phyloP scores from a whole-genome alignment of 2,113 vertebrate genomes.

The Passer domesticus region DNA sequence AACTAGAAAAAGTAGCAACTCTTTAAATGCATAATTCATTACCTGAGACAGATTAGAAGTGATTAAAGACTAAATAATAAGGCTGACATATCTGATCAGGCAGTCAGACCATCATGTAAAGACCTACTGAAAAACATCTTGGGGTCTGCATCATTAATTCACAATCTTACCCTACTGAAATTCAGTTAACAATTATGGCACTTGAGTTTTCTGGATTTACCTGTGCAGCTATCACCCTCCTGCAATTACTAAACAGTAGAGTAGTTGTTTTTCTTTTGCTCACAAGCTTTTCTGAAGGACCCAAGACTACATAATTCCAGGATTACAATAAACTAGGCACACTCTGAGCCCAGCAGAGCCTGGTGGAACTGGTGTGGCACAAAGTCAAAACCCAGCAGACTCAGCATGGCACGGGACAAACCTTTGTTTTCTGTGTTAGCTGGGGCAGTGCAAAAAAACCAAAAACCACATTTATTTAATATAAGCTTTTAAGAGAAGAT shows the following conservation, averaged over 20 bases:
- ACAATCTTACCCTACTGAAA: not conserved
- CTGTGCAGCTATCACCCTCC: not conserved
- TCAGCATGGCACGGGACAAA: fast-evolving
- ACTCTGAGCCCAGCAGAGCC: not conserved
- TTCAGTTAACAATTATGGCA: not conserved
- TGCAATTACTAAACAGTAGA: not conserved
- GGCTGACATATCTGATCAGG: not conserved
- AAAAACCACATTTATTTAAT: not conserved
- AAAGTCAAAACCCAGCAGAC: not conserved
- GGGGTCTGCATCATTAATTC: not conserved
- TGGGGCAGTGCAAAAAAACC: not conserved
- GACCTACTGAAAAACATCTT: not conserved
- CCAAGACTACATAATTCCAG: not conserved
- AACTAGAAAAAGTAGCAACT: not conserved
- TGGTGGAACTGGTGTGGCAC: fast-evolving
- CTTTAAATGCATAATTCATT: not conserved
- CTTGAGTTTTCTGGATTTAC: not conserved
- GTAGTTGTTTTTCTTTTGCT: not conserved
- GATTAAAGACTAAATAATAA: not conserved
- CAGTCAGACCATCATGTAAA: not conserved
- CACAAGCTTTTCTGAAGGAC: not conserved
- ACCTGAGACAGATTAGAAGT: not conserved
- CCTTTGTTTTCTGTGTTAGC: not conserved
- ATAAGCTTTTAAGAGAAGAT: not conserved
- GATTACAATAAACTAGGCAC: not conserved